Conservation (phyloP, 2,888 invertebrate species). For the Gerris lacustris region DNA sequence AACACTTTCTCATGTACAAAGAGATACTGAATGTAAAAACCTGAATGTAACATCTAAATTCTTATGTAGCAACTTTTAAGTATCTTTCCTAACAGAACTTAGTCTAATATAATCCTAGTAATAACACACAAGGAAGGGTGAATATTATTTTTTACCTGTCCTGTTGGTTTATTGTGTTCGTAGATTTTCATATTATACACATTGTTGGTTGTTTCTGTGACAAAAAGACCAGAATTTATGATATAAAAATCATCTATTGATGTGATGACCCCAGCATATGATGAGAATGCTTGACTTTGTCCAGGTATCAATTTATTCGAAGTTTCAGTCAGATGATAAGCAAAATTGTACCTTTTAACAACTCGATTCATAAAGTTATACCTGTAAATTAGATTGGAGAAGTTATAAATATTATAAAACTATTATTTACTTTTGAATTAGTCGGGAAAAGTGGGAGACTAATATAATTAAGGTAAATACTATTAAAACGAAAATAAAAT, state of each 20-base stretch:
- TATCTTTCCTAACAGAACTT: no score
- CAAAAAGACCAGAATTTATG: slow-evolving; percentile 44
- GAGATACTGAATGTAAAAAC: no score
- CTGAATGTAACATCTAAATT: no score
- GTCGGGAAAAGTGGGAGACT: no score
- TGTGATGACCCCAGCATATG: slow-evolving; percentile 67
- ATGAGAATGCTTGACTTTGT: slow-evolving; percentile 57
- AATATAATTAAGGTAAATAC: no score
- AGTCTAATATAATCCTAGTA: no score
- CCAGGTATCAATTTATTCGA: slow-evolving; percentile 49
- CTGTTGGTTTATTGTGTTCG: slow-evolving; percentile 41
- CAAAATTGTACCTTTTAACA: slow-evolving; percentile 68
- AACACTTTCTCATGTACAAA: no score
- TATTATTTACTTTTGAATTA: no score
- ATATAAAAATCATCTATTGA: slow-evolving; percentile 73
- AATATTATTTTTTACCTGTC: slow-evolving; percentile 11
- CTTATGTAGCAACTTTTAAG: no score
- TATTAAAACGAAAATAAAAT: no score
- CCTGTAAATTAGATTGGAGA: slow-evolving; percentile 35
- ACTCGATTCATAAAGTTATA: slow-evolving; percentile 70
- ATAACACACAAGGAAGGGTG: no score
- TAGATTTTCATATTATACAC: slow-evolving; percentile 61
- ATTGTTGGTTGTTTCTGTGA: slow-evolving; percentile 64
- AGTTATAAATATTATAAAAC: no score
- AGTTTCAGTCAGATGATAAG: slow-evolving; percentile 46